Conservation (phyloP, 2,888 invertebrate species). For the Arrhopalites spinosus region DNA sequence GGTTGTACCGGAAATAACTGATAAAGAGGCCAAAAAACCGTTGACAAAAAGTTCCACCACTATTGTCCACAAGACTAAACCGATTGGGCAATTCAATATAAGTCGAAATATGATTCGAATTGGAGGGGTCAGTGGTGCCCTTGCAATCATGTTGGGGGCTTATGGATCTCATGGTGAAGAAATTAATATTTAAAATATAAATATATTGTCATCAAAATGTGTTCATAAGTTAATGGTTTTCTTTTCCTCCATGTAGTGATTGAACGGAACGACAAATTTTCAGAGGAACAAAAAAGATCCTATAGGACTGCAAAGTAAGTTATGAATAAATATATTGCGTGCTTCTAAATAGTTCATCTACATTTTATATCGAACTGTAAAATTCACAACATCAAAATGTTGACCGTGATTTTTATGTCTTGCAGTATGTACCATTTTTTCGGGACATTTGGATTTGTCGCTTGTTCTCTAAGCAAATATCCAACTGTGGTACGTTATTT, state of each 20-base stretch:
- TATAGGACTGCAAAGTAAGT: slow-evolving; percentile 48
- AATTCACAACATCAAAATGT: too few relatives aligned
- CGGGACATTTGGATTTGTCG: slow-evolving; percentile 54
- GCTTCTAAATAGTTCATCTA: too few relatives aligned
- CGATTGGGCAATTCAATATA: neutral
- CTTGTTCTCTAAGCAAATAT: slow-evolving; percentile 44
- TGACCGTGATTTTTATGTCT: too few relatives aligned
- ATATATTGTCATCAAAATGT: neutral
- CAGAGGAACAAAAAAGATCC: slow-evolving; percentile 53
- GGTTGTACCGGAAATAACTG: slow-evolving; percentile 37
- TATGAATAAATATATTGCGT: slow-evolving; percentile 36
- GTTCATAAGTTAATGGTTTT: neutral
- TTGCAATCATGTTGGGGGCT: slow-evolving; percentile 54
- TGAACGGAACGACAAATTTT: slow-evolving; percentile 51
- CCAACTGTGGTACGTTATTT: slow-evolving; percentile 46
- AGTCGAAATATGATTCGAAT: slow-evolving; percentile 17
- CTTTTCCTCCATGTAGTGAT: slow-evolving; percentile 40
- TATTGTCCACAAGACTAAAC: slow-evolving; percentile 19
- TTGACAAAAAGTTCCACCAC: neutral
- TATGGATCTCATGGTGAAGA: slow-evolving; percentile 54
- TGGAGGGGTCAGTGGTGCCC: slow-evolving; percentile 49
- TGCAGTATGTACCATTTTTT: slow-evolving; percentile 55
- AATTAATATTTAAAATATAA: neutral
- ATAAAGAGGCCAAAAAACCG: neutral
- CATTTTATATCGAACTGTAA: too few relatives aligned